These are phyloP conservation scores for Drosophila pseudoobscura DNA, from an alignment of 1,140 invertebrate genomes.

Conservation along the genomic window DNA sequence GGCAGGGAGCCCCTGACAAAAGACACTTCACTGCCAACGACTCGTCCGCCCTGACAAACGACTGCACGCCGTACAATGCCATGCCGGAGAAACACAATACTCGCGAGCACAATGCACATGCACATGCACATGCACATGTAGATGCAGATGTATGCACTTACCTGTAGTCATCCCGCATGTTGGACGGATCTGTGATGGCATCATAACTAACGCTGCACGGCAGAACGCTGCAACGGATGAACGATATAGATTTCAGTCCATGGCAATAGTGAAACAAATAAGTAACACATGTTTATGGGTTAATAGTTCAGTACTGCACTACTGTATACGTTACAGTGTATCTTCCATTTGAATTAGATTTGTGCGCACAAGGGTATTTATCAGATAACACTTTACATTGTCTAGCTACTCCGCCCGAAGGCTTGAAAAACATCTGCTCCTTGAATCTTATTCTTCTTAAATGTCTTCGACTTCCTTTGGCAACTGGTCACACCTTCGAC, in stretches of 20 bases:
- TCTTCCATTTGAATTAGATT: conserved; percentile 58
- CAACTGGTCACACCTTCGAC: conserved; percentile 45
- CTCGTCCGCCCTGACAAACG: conserved; percentile 13
- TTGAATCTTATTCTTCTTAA: conserved; percentile 5
- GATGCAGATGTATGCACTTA: conserved; percentile 19
- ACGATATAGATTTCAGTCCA: neutral
- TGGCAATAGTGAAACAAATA: too few species aligned
- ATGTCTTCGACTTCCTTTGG: neutral
- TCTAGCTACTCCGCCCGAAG: conserved; percentile 23
- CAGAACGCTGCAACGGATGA: conserved; percentile 84
- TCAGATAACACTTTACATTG: conserved; percentile 56
- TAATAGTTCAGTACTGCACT: conserved; percentile 2
- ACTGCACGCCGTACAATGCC: conserved; percentile 9
- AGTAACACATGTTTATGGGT: too few species aligned
- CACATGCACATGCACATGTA: neutral
- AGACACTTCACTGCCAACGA: conserved; percentile 3
- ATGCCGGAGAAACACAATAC: conserved; percentile 14
- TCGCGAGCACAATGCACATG: neutral
- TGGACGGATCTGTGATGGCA: conserved; percentile 77
- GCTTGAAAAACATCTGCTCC: conserved; percentile 30
- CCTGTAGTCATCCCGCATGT: conserved; percentile 83
- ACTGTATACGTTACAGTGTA: neutral
- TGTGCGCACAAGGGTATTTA: conserved; percentile 44
- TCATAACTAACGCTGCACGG: conserved; percentile 86
- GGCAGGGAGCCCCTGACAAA: conserved; percentile 34